Base-by-base conservation (phyloP, 92 coral and sea anemone species). In the Porites lobata region DNA sequence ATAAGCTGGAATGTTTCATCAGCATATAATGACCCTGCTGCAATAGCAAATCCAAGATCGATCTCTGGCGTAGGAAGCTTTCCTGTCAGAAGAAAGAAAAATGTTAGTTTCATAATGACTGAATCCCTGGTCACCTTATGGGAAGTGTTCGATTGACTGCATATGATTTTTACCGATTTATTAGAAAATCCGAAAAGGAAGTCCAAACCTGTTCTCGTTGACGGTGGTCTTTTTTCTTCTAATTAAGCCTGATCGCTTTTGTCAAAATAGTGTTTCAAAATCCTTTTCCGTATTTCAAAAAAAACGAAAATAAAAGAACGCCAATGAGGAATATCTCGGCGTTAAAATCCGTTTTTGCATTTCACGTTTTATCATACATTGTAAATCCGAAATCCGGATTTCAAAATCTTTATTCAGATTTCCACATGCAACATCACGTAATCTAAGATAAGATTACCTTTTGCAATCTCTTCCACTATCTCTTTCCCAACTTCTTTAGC, bases 31-130 rank as follows among this genome's bases (percentile, higher is more conserved):
- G 91, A 90, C 15, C 94, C 81, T 20, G 94, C 91, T 18, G 96
- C 94, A 70, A 95, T 81, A 13, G 95, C 91, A 73, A 95, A 95
- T 6, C 82, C 92, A 9, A 95, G 86, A 79, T 95, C 98, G 24
- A 95, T 65, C 77, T 93, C 91, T 15, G 95, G 95, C 11, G 80
- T 53, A 15, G 87, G 87, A 50, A 26, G 73, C 6, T 74, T 21
- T 15, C 87, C 87, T 84, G 59, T 47, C 19, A 14, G 47, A 50
- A 72, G 52, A 24, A 6, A 3, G 26, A 14, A 50, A 22, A 72
- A 72, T 12, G 15, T 43, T 13, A 18, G 1, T n/a, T 2, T n/a
- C 3, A 62, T 62, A 62, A 62, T 18, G 21, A n/a, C n/a, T 62
- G 6, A 9, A 62, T 3, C 18, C 66, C 66, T 7, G 66, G n/a